These are phyloP conservation scores for Leptinotarsa tumamoca DNA, from an alignment of 2,888 invertebrate species.

Conservation along the genomic window DNA sequence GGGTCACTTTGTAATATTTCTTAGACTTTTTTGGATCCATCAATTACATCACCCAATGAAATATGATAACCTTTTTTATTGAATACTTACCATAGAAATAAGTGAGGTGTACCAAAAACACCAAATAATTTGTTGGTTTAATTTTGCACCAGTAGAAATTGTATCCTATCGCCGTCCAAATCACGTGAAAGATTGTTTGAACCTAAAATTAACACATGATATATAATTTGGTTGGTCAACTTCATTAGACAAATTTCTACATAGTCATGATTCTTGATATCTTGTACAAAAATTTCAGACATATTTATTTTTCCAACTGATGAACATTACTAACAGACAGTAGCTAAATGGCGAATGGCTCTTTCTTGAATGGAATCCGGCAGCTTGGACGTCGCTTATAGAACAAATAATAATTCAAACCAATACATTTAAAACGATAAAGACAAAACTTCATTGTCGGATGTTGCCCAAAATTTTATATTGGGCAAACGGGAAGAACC, in stretches of 20 bases:
- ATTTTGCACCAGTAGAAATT: slow-evolving; percentile 52
- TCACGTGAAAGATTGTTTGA: slow-evolving; percentile 56
- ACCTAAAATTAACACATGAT: slow-evolving; percentile 52
- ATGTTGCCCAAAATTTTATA: too few species aligned
- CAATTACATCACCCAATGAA: too few species aligned
- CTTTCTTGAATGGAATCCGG: too few species aligned
- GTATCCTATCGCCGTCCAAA: slow-evolving; percentile 53
- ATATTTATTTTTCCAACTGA: background rate
- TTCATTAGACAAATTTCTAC: slow-evolving; percentile 4
- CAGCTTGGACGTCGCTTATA: too few species aligned
- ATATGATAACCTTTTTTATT: background rate
- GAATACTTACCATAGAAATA: slow-evolving; percentile 60
- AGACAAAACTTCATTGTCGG: too few species aligned
- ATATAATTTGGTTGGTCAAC: slow-evolving; percentile 21
- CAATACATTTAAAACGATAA: too few species aligned
- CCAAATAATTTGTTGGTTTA: slow-evolving; percentile 47
- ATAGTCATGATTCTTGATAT: background rate
- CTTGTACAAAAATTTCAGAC: background rate
- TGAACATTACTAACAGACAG: background rate
- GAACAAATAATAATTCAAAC: too few species aligned
- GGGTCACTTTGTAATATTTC: too few species aligned
- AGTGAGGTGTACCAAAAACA: slow-evolving; percentile 56
- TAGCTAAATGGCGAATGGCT: background rate
- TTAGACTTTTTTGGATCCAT: too few species aligned
- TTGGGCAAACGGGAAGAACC: too few species aligned